Evolutionary conservation across 2,113 vertebrate genomes (phyloP).

Genomic region (Nothobranchius furzeri): DNA sequence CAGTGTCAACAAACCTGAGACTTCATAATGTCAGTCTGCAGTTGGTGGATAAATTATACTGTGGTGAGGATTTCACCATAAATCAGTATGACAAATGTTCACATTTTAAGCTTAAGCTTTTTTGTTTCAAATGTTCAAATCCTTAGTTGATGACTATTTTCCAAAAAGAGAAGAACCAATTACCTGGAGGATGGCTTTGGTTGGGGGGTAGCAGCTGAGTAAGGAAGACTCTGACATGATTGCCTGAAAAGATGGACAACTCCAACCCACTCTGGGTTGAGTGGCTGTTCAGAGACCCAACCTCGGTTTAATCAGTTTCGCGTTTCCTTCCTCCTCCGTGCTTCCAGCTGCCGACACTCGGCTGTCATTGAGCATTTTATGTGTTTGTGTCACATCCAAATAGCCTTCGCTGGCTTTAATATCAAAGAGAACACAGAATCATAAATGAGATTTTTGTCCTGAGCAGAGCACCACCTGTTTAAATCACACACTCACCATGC

Average conservation of each 20-base stretch:
- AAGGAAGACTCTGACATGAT: constrained; percentile 32
- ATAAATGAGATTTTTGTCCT: constrained; percentile 39
- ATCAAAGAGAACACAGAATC: constrained; percentile 24
- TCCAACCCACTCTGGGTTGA: constrained; percentile 6
- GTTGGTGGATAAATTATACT: background rate
- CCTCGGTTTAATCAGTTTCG: constrained; percentile 21
- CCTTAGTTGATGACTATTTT: constrained; percentile 2
- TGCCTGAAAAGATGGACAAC: constrained; percentile 31
- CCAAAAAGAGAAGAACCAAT: constrained; percentile 5
- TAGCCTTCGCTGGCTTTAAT: constrained; percentile 20
- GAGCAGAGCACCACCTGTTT: constrained; percentile 36
- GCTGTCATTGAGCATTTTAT: constrained; percentile 11
- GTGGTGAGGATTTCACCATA: background rate
- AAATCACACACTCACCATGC: constrained; percentile 36
- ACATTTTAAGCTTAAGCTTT: background rate
- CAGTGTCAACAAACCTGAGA: background rate
- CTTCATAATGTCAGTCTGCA: constrained; percentile 4
- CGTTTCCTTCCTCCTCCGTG: background rate
- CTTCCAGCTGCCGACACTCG: background rate
- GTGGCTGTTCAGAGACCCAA: background rate
- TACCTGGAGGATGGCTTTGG: constrained; percentile 31
- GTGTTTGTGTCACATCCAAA: constrained; percentile 27
- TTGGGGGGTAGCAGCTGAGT: constrained; percentile 25
- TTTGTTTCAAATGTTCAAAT: constrained; percentile 12
- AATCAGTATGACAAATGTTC: constrained; percentile 6